Evolutionary conservation across 2,113 vertebrate species (phyloP), one percentile per base, ranked within the genome.

Genomic region (Campylomormyrus tamandua): DNA sequence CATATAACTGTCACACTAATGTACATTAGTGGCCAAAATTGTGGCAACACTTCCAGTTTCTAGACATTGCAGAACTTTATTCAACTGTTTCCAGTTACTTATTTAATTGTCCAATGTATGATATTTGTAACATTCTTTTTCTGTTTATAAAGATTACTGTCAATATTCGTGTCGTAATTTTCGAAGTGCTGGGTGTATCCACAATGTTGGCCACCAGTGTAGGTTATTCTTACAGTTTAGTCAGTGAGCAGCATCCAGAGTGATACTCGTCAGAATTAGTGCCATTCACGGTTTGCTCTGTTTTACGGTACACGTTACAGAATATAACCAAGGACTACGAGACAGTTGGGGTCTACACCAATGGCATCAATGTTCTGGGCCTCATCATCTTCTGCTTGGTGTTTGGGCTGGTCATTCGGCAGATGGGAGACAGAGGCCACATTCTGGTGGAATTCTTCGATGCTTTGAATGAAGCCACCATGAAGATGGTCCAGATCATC

Each of bases 401-500:
- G 90, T 97, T 97, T 88, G 97, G 97, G 92, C 87, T 96, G 48
- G 94, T 97, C 92, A 96, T 97, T 91, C 96, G 97, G 53, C 95
- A 97, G 90, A 97, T 97, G 97, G 96, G 96, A 91, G 96, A 97
- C 90, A 96, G 94, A 88, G 97, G 97, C 50, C 95, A 95, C 91
- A 93, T 96, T 89, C 93, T 97, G 91, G 90, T 97, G 92, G 97
- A 97, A 89, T 97, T 97, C 95, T 97, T 97, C 94, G 95, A 95
- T 5, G 96, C 97, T 0, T 89, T 97, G 89, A 97, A 96, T 0
- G 97, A 97, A 50, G 96, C 96, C 52, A 97, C 96, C 53, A 97
- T 97, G 96, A 96, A 94, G 90, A 96, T 97, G 1, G 96, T 97
- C 89, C 95, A 97, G 87, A 96, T 97, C 92, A 96, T 97, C 89